Evolutionary conservation across 2,113 vertebrate species (phyloP).

Genomic region (Todiramphus chloris): DNA sequence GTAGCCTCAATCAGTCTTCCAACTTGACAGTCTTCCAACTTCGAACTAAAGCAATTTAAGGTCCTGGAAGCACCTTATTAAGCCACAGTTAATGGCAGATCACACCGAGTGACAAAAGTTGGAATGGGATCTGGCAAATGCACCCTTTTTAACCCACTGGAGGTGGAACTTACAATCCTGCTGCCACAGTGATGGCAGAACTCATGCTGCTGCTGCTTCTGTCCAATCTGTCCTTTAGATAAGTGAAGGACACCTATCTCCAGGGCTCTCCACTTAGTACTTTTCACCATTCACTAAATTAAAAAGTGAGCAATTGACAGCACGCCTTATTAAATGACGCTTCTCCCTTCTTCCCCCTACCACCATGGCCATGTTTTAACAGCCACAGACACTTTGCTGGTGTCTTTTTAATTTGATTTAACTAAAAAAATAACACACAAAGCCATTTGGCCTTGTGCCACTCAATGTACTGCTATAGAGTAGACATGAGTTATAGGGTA

Average conservation of each 20-base stretch:
- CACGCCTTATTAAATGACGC: constrained; percentile 20
- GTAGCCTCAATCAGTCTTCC: background rate
- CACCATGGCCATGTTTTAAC: constrained; percentile 31
- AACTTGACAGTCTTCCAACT: background rate
- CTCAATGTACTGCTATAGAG: constrained; percentile 9
- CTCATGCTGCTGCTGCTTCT: background rate
- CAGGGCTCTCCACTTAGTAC: constrained; percentile 28
- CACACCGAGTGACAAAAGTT: background rate
- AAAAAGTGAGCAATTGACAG: constrained; percentile 52
- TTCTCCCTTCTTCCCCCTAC: background rate
- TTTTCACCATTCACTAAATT: constrained; percentile 49
- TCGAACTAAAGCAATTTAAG: background rate
- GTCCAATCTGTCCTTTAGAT: constrained; percentile 50
- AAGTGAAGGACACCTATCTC: constrained; percentile 50
- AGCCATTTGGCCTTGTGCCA: constrained; percentile 71
- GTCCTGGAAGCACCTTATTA: constrained; percentile 11
- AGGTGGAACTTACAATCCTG: background rate
- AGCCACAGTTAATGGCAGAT: background rate
- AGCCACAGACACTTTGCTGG: constrained; percentile 41
- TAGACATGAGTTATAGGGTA: constrained; percentile 63
- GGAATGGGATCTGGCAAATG: constrained; percentile 14
- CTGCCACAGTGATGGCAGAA: constrained; percentile 12
- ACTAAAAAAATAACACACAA: constrained; percentile 63
- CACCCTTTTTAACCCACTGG: constrained; percentile 1
- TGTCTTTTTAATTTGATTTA: constrained; percentile 74